Evolutionary conservation across 2,888 invertebrate species (phyloP).

Genomic region (Lysandra bellargus): DNA sequence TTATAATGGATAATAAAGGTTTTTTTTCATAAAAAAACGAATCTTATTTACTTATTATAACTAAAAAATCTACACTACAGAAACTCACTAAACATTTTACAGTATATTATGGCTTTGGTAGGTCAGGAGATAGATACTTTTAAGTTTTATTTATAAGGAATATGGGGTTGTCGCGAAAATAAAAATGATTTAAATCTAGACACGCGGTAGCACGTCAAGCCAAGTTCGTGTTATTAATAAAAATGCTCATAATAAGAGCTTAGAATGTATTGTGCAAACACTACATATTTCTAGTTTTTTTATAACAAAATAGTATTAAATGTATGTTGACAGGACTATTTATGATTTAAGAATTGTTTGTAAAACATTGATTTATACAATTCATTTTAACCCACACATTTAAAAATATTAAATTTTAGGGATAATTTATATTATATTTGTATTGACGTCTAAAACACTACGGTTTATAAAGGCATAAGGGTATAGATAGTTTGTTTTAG

Average conservation of each 20-base stretch:
- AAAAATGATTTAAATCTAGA: background rate
- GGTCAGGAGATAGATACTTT: background rate
- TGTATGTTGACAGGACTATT: background rate
- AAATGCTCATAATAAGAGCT: background rate
- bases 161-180: background rate
- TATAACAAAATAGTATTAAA: background rate
- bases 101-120: background rate
- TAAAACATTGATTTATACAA: background rate
- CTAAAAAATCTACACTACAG: background rate
- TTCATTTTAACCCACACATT: background rate
- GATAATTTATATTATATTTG: background rate
- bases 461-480: conserved; percentile 7
- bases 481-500: background rate
- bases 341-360: background rate
- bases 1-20: background rate
- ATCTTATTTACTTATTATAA: background rate
- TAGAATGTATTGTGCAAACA: background rate
- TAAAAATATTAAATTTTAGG: background rate
- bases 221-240: background rate
- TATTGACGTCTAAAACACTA: background rate
- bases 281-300: background rate
- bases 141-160: background rate
- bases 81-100: background rate
- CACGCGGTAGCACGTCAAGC: background rate
- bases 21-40: background rate